Percentiles rank a stretch among this genome's conserved stretches.
Conservation (phyloP, 1,140 invertebrate species). For the Orchesella cincta region DNA sequence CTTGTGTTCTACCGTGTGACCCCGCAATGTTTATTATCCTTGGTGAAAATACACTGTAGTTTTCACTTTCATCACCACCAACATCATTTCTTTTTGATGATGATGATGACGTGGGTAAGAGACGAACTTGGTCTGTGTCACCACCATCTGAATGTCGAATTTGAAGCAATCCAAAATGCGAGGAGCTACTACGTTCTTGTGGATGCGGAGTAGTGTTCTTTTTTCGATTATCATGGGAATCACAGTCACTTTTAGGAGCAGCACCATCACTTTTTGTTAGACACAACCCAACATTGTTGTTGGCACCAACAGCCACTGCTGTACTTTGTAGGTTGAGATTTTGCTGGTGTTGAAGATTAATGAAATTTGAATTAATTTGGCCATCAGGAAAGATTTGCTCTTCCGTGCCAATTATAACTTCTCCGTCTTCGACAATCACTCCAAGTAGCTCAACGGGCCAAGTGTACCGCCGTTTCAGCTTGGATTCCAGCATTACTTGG, state of each 20-base stretch:
- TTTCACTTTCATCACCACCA: not conserved
- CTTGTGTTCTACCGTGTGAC: not conserved
- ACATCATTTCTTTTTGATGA: not conserved
- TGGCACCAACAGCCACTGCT: not conserved
- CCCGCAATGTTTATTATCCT: not conserved
- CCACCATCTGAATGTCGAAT: not conserved
- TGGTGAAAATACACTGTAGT: not conserved
- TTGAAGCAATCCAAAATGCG: not conserved
- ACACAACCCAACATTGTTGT: too few relatives aligned
- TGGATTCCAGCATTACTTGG: conserved; percentile 14
- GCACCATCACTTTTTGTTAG: not conserved
- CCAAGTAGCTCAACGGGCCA: conserved; percentile 41
- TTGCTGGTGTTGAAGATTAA: conserved; percentile 18
- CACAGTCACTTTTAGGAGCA: too few relatives aligned
- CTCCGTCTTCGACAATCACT: conserved; percentile 18
- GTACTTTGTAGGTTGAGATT: not conserved
- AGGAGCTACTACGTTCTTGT: too few relatives aligned
- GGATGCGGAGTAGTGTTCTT: too few relatives aligned
- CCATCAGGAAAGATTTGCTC: conserved; percentile 20
- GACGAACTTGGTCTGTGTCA: not conserved
- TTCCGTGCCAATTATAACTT: conserved; percentile 19
- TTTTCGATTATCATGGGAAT: too few relatives aligned
- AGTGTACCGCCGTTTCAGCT: conserved; percentile 36
- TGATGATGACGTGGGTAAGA: not conserved
- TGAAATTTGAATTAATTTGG: conserved; percentile 4